These are phyloP conservation scores for Aix galericulata DNA, from an alignment of 2,113 vertebrate species.

Conservation along the genomic window DNA sequence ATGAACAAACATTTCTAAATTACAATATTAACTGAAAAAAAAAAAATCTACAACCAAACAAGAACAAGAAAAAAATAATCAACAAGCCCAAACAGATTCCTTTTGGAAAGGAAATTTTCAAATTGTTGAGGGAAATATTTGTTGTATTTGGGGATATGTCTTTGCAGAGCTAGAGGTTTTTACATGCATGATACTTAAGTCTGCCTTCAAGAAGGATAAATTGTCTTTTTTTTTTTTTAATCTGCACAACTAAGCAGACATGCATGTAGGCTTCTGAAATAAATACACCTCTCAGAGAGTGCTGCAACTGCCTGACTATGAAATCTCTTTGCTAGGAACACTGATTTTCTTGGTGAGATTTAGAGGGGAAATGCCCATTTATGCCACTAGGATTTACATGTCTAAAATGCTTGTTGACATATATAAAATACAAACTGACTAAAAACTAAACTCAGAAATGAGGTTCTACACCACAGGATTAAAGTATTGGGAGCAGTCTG, in stretches of 20 bases:
- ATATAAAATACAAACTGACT: neutral
- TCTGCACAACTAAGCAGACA: slow-evolving; percentile 18
- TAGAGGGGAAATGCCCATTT: neutral
- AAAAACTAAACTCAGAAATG: neutral
- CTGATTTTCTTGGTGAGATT: neutral
- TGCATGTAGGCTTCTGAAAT: neutral
- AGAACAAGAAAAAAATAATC: neutral
- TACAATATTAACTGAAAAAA: neutral
- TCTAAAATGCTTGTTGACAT: neutral
- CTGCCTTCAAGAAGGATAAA: neutral
- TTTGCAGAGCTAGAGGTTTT: neutral
- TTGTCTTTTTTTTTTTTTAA: slow-evolving; percentile 18
- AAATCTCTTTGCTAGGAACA: neutral
- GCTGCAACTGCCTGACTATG: neutral
- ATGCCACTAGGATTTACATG: neutral
- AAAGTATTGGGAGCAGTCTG: neutral
- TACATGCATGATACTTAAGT: neutral
- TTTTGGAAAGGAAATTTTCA: neutral
- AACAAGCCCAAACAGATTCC: neutral
- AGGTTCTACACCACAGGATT: neutral
- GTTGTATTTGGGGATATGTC: neutral
- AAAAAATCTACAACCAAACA: neutral
- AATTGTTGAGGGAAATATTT: neutral
- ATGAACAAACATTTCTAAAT: neutral
- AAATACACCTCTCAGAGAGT: neutral